phyloP scores from a whole-genome alignment of 2,797 vertebrate species.

The Pelodytes ibericus region DNA sequence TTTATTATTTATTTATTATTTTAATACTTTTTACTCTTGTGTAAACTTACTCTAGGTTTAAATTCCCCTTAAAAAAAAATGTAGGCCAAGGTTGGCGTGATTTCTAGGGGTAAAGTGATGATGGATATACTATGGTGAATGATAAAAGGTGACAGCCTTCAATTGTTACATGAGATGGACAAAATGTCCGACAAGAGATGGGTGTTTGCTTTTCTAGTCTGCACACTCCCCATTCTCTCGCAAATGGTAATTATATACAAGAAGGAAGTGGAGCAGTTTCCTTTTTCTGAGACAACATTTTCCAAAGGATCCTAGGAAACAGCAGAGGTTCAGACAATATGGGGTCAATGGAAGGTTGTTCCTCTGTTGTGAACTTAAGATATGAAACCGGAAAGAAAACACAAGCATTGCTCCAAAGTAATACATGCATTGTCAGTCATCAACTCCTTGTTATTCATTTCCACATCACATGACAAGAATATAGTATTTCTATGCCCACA shows the following conservation, averaged over 20 bases:
- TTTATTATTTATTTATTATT: too few species aligned
- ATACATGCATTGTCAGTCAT: not conserved
- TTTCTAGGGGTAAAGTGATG: too few species aligned
- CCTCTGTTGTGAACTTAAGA: not conserved
- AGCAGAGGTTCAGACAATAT: slow-evolving; percentile 21
- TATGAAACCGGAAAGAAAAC: not conserved
- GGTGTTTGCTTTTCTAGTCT: not conserved
- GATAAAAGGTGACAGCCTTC: too few species aligned
- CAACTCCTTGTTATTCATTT: not conserved
- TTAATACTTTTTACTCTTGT: too few species aligned
- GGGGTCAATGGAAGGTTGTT: slow-evolving; percentile 17
- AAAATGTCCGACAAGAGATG: not conserved
- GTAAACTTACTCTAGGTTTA: too few species aligned
- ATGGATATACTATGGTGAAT: too few species aligned
- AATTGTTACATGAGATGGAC: not conserved
- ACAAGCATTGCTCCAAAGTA: not conserved
- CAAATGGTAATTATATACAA: slow-evolving; percentile 5
- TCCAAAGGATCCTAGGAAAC: slow-evolving; percentile 22
- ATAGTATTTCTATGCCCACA: too few species aligned
- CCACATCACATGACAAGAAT: too few species aligned
- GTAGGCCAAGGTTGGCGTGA: too few species aligned
- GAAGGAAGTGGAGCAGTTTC: slow-evolving; percentile 35
- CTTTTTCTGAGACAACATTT: slow-evolving; percentile 36
- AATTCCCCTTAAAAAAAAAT: too few species aligned
- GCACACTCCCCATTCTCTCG: slow-evolving; percentile 1